phyloP scores from a whole-genome alignment of 2,113 vertebrate genomes.

The Rana temporaria region DNA sequence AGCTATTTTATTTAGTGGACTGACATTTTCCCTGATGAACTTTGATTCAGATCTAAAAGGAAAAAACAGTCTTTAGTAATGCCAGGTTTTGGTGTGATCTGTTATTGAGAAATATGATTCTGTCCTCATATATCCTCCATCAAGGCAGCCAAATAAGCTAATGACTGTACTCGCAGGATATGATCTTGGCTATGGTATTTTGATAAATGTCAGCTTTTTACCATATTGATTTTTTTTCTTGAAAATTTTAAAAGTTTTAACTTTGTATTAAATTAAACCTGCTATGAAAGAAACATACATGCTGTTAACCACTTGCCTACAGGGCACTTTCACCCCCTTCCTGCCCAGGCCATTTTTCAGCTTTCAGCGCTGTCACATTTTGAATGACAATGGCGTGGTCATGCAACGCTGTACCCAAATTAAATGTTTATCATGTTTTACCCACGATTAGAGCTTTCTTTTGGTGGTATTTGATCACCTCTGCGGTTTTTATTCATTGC shows the following conservation, averaged over 20 bases:
- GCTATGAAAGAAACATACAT: no score
- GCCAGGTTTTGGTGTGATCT: neutral
- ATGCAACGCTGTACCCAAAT: no score
- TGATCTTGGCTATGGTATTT: neutral
- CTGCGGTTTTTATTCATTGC: no score
- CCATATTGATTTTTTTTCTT: neutral
- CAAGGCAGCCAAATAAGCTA: neutral
- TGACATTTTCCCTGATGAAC: conserved; percentile 43
- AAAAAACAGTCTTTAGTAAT: conserved; percentile 10
- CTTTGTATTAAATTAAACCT: no score
- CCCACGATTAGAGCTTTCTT: no score
- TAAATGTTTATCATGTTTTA: no score
- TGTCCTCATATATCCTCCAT: neutral
- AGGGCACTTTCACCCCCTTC: no score
- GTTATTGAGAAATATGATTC: neutral
- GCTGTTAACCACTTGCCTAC: no score
- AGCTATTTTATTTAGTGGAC: conserved; percentile 37
- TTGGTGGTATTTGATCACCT: no score
- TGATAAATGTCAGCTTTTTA: neutral
- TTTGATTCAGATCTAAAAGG: conserved; percentile 24
- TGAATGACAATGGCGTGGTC: no score
- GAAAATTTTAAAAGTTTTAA: neutral
- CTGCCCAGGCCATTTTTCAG: no score
- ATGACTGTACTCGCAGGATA: neutral
- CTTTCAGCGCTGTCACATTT: no score